A percentile compares a stretch with the other conserved stretches of the same genome.
These are phyloP conservation scores for Iselma pallidipennis DNA, from an alignment of 2,888 invertebrate species.

Conservation along the genomic window DNA sequence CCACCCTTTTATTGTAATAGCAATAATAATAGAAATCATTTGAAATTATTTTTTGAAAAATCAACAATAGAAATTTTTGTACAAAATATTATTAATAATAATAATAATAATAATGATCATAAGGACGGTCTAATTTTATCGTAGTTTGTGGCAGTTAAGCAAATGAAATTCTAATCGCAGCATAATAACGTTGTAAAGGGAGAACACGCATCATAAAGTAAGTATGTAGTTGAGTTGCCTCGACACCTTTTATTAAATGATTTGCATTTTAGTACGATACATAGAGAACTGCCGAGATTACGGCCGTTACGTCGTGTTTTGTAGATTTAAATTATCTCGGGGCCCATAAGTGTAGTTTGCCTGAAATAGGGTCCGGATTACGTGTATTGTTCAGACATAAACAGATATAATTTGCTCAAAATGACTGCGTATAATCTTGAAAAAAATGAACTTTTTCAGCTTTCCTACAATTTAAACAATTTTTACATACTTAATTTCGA, in stretches of 20 bases:
- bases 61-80: neutral
- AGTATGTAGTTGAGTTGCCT: constrained; percentile 30
- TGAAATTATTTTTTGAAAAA: neutral
- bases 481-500: no score
- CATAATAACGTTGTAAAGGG: constrained; percentile 29
- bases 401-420: constrained; percentile 23
- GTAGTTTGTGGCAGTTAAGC: neutral
- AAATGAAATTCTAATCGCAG: constrained; percentile 25
- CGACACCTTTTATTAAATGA: constrained; percentile 42
- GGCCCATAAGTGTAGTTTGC: constrained; percentile 31
- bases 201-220: constrained; percentile 31
- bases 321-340: constrained; percentile 37
- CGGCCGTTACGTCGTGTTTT: constrained; percentile 33
- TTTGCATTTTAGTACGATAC: constrained; percentile 39
- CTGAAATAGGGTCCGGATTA: constrained; percentile 27
- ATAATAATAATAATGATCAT: neutral
- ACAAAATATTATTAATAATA: no score
- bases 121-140: neutral
- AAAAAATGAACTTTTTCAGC: no score
- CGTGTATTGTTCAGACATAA: constrained; percentile 21
- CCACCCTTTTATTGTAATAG: neutral
- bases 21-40: neutral
- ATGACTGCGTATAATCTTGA: no score
- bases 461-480: no score
- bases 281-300: constrained; percentile 35